Base-by-base conservation (phyloP, 2,888 invertebrate species). In the Nudaria mundana region DNA sequence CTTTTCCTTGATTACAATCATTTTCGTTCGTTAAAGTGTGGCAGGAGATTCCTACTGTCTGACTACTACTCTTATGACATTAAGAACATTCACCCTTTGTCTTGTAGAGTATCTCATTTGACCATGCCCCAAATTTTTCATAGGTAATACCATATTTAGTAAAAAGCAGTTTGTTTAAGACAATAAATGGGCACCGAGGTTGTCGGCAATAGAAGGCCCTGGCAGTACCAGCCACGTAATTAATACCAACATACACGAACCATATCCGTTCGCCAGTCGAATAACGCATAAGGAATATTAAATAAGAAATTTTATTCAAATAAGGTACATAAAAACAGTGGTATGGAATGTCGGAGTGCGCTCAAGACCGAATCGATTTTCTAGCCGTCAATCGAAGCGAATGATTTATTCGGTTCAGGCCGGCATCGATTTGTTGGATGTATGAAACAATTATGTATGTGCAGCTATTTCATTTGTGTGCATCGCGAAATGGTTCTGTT, bases 331-430 rank as follows among this genome's bases (percentile, higher is more conserved):
- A 51, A 56, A 60, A 61, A 56, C 49, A 51, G 46, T 44, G 28
- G 31, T 33, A 32, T 37, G 55, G 60, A 55, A 59, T 57, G 62
- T 52, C 48, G 52, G 60, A 62, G 57, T 64, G 56, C 71, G 63
- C 64, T 72, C 69, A 61, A 71, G 66, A 66, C 56, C 73, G 65
- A 80, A 83, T 83, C 82, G 81, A 82, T 83, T 83, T 77, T 71
- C 74, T 71, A 73, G 71, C 72, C 66, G 76, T 79, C 81, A 75
- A 71, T 76, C 75, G 72, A 54, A 31, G 42, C 61, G 58, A 66
- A 68, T 81, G 81, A 82, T 81, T 80, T 81, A 83, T 81, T 74
- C 74, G 78, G 68, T 76, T 67, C 74, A 71, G 73, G 62, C 57
- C 70, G 62, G 63, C 65, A 66, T 63, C 62, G 66, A 66, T 71